These are phyloP conservation scores for Bombus superbus DNA, from an alignment of 1,140 invertebrate species.

Conservation along the genomic window DNA sequence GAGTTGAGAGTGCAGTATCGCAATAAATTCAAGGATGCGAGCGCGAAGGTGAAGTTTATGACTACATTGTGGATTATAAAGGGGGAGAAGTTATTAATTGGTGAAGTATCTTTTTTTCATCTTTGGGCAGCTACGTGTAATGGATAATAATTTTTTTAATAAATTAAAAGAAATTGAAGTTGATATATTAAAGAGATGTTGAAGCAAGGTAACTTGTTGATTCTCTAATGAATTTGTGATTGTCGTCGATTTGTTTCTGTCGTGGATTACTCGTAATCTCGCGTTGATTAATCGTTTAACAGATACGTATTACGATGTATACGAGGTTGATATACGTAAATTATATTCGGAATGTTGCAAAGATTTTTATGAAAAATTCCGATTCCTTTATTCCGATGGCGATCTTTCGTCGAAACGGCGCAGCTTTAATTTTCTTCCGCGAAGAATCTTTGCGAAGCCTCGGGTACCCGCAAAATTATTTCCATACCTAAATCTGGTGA, in stretches of 20 bases:
- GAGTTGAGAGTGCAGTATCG: not conserved
- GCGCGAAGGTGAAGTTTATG: not conserved
- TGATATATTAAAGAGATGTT: not conserved
- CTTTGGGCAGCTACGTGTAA: not conserved
- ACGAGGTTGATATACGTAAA: no score
- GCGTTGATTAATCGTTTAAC: not conserved
- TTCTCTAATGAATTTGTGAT: not conserved
- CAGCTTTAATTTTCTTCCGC: not conserved
- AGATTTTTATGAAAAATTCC: not conserved
- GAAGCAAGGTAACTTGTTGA: not conserved
- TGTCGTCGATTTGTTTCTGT: not conserved
- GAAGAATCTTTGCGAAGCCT: not conserved
- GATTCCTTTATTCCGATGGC: not conserved
- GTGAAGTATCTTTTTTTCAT: not conserved
- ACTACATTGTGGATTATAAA: not conserved
- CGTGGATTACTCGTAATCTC: not conserved
- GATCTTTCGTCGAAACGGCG: not conserved
- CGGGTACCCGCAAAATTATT: no score
- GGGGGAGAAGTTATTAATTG: not conserved
- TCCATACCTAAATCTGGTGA: no score
- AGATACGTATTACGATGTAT: no score
- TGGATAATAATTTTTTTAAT: not conserved
- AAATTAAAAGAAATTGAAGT: not conserved
- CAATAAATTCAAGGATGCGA: not conserved
- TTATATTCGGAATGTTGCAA: not conserved